Conservation (phyloP, 2,797 vertebrate species). For the Jordanella pulchra region DNA sequence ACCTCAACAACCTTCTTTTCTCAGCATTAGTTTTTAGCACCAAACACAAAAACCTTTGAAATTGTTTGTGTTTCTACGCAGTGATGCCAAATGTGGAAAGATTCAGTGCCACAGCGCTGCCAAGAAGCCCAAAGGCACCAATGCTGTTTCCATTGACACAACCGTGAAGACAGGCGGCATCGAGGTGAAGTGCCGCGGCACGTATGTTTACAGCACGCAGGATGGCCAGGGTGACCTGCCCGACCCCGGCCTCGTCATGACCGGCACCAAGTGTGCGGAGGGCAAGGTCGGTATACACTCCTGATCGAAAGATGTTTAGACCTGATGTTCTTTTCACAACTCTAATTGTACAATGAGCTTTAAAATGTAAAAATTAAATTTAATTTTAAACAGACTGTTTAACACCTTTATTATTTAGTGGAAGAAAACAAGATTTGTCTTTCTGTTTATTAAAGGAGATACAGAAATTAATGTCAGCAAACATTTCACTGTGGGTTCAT, state of each 20-base stretch:
- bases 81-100: conserved; percentile 92
- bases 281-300: conserved; percentile 82
- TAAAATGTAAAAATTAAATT: neutral
- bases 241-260: conserved; percentile 89
- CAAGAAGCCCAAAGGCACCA: conserved; percentile 85
- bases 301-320: neutral
- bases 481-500: no score
- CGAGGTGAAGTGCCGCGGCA: conserved; percentile 89
- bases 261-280: conserved; percentile 90
- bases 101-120: conserved; percentile 94
- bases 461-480: no score
- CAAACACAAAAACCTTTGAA: no score
- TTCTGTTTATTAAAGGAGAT: no score
- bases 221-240: conserved; percentile 86
- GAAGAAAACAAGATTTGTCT: no score
- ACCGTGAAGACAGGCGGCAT: conserved; percentile 82
- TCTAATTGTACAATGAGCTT: neutral
- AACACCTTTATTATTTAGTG: no score
- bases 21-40: no score
- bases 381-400: neutral
- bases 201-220: conserved; percentile 85
- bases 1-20: no score
- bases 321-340: neutral
- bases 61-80: conserved; percentile 51
- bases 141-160: conserved; percentile 88